Base-by-base conservation (phyloP, 2,888 invertebrate genomes). In the Xylophagus ater region DNA sequence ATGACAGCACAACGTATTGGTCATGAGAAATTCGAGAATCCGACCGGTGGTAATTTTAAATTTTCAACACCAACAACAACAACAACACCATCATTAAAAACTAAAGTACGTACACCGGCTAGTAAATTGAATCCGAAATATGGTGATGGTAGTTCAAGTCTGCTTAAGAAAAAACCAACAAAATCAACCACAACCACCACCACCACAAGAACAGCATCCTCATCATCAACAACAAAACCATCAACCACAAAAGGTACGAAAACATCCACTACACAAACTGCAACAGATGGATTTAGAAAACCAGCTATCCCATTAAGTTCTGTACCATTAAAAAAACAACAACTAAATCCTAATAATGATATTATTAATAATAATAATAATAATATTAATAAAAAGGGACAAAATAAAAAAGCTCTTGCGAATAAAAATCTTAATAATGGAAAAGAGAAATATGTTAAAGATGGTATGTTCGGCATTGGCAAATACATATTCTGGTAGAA, bases 401-500 rank as follows among this genome's bases (percentile, higher is more conserved):
- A 37, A 40, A 40, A 34, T 26, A 51, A 68, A 65, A 61, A 67
- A 64, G 54, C 60, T 64, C 48, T 60, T 62, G 42, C 54, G 57
- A 49, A 66, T 63, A 64, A 63, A n/a, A n/a, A n/a, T n/a, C n/a
- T n/a, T 60, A 51, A 63, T 51, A 74, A 72, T 48, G 53, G 48
- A 46, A 56, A 60, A 59, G 54, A 53, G 57, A 52, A 64, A 61
- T 55, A 38, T 32, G 58, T 61, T 43, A 62, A 65, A 60, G 83
- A 81, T 70, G 82, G 84, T 76, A 81, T 81, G 76, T 80, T 81
- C 68, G 82, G 81, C 69, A 77, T 78, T 71, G 82, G 81, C 72
- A 84, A 84, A 72, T 76, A 73, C 77, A 75, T 76, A 67, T 80
- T 81, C 78, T 82, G 80, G 80, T 81, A 79, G 79, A 78, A 75